Evolutionary conservation across 2,888 invertebrate genomes (phyloP).

Genomic region (Bombyx huttoni): DNA sequence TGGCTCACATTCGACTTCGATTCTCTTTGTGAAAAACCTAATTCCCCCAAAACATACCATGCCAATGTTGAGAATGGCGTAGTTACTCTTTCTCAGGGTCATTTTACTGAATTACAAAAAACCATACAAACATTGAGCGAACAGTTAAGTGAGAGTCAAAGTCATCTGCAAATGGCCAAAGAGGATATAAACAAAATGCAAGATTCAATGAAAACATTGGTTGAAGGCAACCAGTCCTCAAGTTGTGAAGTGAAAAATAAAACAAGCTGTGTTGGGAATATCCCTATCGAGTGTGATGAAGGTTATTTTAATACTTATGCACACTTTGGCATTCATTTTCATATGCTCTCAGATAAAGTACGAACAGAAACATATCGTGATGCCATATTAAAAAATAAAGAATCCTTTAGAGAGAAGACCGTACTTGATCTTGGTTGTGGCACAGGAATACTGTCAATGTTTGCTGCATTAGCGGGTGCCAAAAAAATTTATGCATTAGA

Average conservation of each 20-base stretch:
- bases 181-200: slow-evolving; percentile 75
- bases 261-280: slow-evolving; percentile 51
- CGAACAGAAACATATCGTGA: slow-evolving; percentile 90
- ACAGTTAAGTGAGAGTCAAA: slow-evolving; percentile 73
- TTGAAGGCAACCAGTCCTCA: slow-evolving; percentile 45
- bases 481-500: slow-evolving; percentile 92
- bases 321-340: slow-evolving; percentile 93
- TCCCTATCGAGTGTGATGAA: slow-evolving; percentile 77
- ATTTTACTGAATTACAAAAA: slow-evolving; percentile 73
- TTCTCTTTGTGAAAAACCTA: slow-evolving; percentile 42
- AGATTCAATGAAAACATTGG: slow-evolving; percentile 68
- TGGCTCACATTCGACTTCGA: slow-evolving; percentile 87
- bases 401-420: slow-evolving; percentile 79
- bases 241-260: slow-evolving; percentile 18
- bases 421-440: slow-evolving; percentile 98
- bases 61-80: slow-evolving; percentile 75
- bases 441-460: slow-evolving; percentile 98
- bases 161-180: slow-evolving; percentile 71
- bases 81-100: slow-evolving; percentile 73
- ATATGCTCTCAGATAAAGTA: slow-evolving; percentile 92
- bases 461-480: slow-evolving; percentile 96
- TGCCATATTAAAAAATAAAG: slow-evolving; percentile 83
- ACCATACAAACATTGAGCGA: slow-evolving; percentile 71
- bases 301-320: slow-evolving; percentile 88
- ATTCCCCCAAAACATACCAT: slow-evolving; percentile 61